Base-by-base conservation (phyloP, 2,113 vertebrate genomes). In the Tangachromis dhanisi region DNA sequence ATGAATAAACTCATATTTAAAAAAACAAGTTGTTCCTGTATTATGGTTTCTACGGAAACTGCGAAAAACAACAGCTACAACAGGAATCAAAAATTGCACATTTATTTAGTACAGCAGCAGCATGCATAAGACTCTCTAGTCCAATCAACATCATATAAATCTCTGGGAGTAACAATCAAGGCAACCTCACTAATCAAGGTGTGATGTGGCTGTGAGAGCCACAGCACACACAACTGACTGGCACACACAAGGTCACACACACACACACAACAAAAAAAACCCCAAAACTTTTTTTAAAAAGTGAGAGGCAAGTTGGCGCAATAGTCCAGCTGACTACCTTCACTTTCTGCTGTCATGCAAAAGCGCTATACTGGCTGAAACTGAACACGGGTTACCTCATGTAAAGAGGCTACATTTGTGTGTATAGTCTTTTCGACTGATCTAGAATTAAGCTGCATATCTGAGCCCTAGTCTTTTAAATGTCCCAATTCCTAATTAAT, bases 241-340 rank as follows among this genome's bases (percentile, higher is more conserved):
- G 1, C 59, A 35, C 59, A 35, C 59, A 2, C 0, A 17, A 57
- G 12, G 4, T 57, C 24, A 1, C 7, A 29, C 55, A 61, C 7
- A 29, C 55, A 61, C 29, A 61, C 26, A 61, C 12, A 57, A 10
- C 24, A 29, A 59, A 9, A 31, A 26, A 59, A 29, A 2, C 0
- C 42, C 38, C 40, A 8, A 24, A 13, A 5, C 5, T 6, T 61
- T 10, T 59, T 59, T 59, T 16, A 0, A 19, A 59, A 61, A 12
- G 6, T 3, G 9, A 63, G 17, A 7, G 31, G 3, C 2, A 7
- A 63, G 31, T 63, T 35, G 17, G 0, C 9, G 1, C 59, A 63
- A n/a, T 7, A 35, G 59, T 63, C 59, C 31, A n/a, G 31, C 29
- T 63, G 17, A n/a, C 29, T 61, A 3, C 16, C 16, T 4, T 61